Evolutionary conservation across 2,888 invertebrate species (phyloP).

Genomic region (Pseudococcus longispinus): DNA sequence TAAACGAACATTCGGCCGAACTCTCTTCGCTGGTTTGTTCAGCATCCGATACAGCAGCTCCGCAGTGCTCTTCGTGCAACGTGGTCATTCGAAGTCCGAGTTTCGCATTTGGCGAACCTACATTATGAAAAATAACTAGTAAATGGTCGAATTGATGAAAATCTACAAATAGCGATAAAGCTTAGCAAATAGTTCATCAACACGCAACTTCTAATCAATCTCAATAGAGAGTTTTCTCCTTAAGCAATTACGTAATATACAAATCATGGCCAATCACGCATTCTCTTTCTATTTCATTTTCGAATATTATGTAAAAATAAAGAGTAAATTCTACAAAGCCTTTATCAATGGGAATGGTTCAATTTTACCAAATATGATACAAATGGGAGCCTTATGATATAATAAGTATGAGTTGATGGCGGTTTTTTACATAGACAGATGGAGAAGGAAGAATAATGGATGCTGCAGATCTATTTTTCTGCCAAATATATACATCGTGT

Average conservation of each 20-base stretch:
- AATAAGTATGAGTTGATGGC: not conserved
- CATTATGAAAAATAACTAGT: slow-evolving; percentile 25
- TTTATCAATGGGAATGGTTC: not conserved
- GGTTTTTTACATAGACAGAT: not conserved
- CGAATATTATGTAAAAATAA: slow-evolving; percentile 58
- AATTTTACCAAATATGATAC: not conserved
- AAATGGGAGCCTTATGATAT: not conserved
- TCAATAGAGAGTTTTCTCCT: not conserved
- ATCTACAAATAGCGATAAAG: not conserved
- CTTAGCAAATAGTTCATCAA: not conserved
- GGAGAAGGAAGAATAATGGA: not conserved
- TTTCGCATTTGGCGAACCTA: slow-evolving; percentile 82
- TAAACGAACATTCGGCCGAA: not conserved
- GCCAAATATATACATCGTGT: not conserved
- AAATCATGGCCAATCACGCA: slow-evolving; percentile 42
- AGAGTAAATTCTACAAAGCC: not conserved
- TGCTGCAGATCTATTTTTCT: not conserved
- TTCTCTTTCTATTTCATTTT: not conserved
- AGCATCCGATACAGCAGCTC: slow-evolving; percentile 43
- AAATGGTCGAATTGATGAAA: not conserved
- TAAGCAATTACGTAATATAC: slow-evolving; percentile 58
- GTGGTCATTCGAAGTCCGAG: slow-evolving; percentile 90
- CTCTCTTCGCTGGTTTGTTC: slow-evolving; percentile 61
- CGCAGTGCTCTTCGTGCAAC: slow-evolving; percentile 78
- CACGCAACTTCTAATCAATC: not conserved